Percentiles rank a stretch among this genome's conserved stretches.
Evolutionary conservation across 2,888 invertebrate species (phyloP).

Genomic region (Nemurella pictetii): DNA sequence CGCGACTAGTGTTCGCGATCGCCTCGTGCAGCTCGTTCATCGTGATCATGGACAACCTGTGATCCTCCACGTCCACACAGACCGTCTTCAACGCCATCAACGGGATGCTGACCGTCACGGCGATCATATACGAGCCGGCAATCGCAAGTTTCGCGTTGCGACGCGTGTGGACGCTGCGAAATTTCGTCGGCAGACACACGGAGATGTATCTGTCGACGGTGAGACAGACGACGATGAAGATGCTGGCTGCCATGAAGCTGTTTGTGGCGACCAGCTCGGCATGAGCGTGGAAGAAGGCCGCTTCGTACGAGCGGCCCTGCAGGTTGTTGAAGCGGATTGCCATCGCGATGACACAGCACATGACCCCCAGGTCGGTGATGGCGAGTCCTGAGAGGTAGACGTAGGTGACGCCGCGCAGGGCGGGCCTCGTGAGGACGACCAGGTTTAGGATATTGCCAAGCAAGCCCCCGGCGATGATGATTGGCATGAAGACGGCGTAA

Average conservation of each 20-base stretch:
- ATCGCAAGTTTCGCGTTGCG: conserved; percentile 51
- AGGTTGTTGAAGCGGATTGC: conserved; percentile 45
- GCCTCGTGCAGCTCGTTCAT: conserved; percentile 40
- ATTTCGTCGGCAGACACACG: conserved; percentile 53
- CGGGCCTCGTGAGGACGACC: conserved; percentile 54
- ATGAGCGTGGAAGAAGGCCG: conserved; percentile 52
- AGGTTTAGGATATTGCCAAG: conserved; percentile 55
- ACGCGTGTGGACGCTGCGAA: conserved; percentile 50
- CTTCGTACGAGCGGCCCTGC: conserved; percentile 44
- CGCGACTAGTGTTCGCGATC: neutral
- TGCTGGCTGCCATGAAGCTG: conserved; percentile 55
- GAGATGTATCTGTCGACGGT: conserved; percentile 57
- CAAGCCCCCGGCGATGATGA: conserved; percentile 54
- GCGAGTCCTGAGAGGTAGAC: conserved; percentile 54
- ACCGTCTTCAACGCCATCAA: conserved; percentile 51
- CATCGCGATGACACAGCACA: conserved; percentile 51
- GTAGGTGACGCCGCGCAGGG: conserved; percentile 54
- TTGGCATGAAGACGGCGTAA: conserved; percentile 49
- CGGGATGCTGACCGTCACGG: conserved; percentile 52
- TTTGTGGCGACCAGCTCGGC: conserved; percentile 54
- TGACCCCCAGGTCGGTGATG: conserved; percentile 53
- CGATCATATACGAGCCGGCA: conserved; percentile 49
- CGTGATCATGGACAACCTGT: conserved; percentile 40
- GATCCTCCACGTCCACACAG: conserved; percentile 38
- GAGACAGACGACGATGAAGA: conserved; percentile 57